Conservation (phyloP, 2,888 invertebrate genomes). For the Zygaena filipendulae region DNA sequence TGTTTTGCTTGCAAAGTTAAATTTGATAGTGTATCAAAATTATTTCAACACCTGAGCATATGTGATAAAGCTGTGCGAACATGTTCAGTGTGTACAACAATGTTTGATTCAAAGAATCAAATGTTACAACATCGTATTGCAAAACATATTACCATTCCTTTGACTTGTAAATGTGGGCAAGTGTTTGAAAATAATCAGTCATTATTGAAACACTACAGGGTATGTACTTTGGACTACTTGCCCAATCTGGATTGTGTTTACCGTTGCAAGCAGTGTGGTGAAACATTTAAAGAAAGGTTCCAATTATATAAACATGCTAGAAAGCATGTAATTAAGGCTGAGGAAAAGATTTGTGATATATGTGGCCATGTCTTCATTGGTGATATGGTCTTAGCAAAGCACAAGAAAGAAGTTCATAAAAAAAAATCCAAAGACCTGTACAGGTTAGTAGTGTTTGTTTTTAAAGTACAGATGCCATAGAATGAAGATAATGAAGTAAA, state of each 20-base stretch:
- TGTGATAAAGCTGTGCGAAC: conserved; percentile 46
- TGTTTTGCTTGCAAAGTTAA: conserved; percentile 50
- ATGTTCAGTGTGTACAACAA: conserved; percentile 39
- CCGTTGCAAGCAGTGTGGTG: conserved; percentile 49
- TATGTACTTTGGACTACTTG: conserved; percentile 35
- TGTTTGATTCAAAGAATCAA: conserved; percentile 49
- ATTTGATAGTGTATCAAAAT: conserved; percentile 35
- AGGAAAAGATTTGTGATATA: conserved; percentile 41
- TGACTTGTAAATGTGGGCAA: conserved; percentile 41
- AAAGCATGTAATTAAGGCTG: conserved; percentile 36
- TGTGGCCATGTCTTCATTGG: conserved; percentile 42
- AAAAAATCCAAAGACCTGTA: conserved; percentile 28
- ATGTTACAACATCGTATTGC: conserved; percentile 41
- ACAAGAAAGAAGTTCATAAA: conserved; percentile 38
- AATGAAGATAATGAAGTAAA: no score
- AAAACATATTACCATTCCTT: conserved; percentile 25
- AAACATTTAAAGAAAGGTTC: conserved; percentile 40
- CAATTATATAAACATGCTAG: conserved; percentile 47
- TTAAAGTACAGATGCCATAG: no score
- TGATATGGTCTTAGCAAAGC: conserved; percentile 33
- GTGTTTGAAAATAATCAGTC: conserved; percentile 34
- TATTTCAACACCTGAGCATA: conserved; percentile 44
- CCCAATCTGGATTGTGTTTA: conserved; percentile 34
- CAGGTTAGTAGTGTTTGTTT: conserved; percentile 36
- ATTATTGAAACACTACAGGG: conserved; percentile 36